Evolutionary conservation across 2,797 vertebrate genomes (phyloP).

Genomic region (Parauchenoglanis punctatus): DNA sequence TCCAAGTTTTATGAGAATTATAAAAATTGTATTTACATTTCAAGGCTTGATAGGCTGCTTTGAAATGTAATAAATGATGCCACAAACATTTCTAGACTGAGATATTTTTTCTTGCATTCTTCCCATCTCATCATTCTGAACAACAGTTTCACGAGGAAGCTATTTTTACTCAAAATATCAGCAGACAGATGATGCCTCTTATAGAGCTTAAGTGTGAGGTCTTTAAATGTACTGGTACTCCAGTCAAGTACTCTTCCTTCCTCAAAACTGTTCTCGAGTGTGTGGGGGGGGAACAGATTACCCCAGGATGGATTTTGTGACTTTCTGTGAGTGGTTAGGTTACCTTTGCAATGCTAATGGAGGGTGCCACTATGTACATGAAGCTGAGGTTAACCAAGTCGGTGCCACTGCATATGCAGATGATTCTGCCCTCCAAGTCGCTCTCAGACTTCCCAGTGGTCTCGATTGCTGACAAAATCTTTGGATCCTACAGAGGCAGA

Average conservation of each 20-base stretch:
- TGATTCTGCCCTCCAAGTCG: slow-evolving; percentile 89
- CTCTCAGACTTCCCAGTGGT: slow-evolving; percentile 86
- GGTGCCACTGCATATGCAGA: slow-evolving; percentile 93
- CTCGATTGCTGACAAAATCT: slow-evolving; percentile 90
- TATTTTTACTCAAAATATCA: slow-evolving; percentile 48
- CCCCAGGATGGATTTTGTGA: background rate
- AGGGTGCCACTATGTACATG: slow-evolving; percentile 94
- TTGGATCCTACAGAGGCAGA: slow-evolving; percentile 84
- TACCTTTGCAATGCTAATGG: slow-evolving; percentile 89
- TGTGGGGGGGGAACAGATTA: background rate
- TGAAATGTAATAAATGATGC: slow-evolving; percentile 20
- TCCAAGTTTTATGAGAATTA: slow-evolving; percentile 11
- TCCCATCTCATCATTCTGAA: slow-evolving; percentile 6
- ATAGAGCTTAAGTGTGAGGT: slow-evolving; percentile 24
- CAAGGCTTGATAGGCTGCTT: slow-evolving; percentile 15
- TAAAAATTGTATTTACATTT: background rate
- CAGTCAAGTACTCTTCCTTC: slow-evolving; percentile 40
- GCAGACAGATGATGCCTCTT: slow-evolving; percentile 38
- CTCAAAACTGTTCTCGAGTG: slow-evolving; percentile 20
- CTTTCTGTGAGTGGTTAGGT: slow-evolving; percentile 15
- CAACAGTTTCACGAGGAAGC: slow-evolving; percentile 27
- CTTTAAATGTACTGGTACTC: slow-evolving; percentile 33
- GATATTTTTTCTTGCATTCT: background rate
- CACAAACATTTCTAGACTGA: slow-evolving; percentile 19
- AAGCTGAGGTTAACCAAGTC: slow-evolving; percentile 98